Base-by-base conservation (phyloP, 2,888 invertebrate species). In the Dryomyza anilis region DNA sequence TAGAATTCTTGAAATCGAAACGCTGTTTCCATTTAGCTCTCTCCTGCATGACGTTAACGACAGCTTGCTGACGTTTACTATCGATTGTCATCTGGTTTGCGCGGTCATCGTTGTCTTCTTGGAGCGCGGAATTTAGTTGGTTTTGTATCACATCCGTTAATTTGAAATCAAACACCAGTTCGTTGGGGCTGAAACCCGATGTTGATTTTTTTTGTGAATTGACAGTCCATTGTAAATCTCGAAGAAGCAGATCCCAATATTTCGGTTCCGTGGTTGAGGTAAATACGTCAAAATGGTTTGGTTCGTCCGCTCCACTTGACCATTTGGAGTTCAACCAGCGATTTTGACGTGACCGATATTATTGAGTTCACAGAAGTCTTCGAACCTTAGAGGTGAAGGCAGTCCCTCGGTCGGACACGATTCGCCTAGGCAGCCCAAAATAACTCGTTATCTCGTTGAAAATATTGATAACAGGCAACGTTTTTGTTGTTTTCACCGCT, bases 391-490 rank as follows among this genome's bases (percentile, higher is more conserved):
- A 69, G 1, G 70, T 72, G 55, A 67, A 77, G 0, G 72, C 73
- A 1, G 73, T 68, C 2, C 74, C 74, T 43, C 72, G 46, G 63
- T 76, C 72, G 10, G 69, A 67, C 23, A 76, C 66, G 2, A 75
- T 33, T 6, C 33, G 33, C 43, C 33, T 61, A 39, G 73, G 72
- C 30, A 62, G 64, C 0, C 72, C 73, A 61, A 73, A 73, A 65
- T 70, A 65, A 21, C 55, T 25, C 0, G 62, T 63, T 3, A 68
- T 10, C 50, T 66, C 67, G 33, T 63, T 63, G 0, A 68, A 23
- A 3, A 61, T 10, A 12, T 60, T 59, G 0, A 67, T 33, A 12
- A 65, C 65, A 2, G 61, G 59, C 10, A 12, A 2, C 1, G 59
- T 61, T 39, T 63, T 67, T 2, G 68, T 65, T 6, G 8, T 39